phyloP scores from a whole-genome alignment of 2,888 invertebrate genomes.

The Ditylenchus weischeri region DNA sequence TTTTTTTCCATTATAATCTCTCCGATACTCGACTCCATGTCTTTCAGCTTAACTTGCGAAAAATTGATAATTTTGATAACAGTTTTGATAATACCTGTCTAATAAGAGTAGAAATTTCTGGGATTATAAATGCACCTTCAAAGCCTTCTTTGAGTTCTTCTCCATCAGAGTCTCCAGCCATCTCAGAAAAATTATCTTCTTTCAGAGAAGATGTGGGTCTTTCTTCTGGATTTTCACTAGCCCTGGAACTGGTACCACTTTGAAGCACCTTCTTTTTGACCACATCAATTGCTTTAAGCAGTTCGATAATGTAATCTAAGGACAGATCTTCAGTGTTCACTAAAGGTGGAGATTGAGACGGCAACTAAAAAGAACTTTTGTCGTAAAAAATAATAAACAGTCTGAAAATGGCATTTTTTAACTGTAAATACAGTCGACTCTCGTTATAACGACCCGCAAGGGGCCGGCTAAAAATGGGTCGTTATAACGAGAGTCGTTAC shows the following conservation, averaged over 20 bases:
- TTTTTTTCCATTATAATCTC: constrained; percentile 34
- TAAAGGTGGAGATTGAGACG: no score
- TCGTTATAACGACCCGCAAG: no score
- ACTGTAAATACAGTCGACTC: no score
- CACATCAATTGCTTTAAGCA: constrained; percentile 23
- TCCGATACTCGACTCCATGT: constrained; percentile 30
- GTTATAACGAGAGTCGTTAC: no score
- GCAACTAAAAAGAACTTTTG: no score
- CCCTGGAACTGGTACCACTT: constrained; percentile 2
- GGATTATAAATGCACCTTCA: background rate
- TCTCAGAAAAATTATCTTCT: constrained; percentile 13
- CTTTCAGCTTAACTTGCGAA: constrained; percentile 22
- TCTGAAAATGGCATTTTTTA: background rate
- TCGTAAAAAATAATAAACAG: no score
- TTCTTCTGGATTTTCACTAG: constrained; percentile 14
- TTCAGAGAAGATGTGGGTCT: background rate
- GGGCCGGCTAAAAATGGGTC: no score
- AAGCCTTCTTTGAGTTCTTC: constrained; percentile 38
- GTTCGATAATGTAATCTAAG: constrained; percentile 29
- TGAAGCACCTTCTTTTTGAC: constrained; percentile 21
- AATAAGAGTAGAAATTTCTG: no score
- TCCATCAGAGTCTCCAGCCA: constrained; percentile 30
- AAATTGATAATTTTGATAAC: background rate
- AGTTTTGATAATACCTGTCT: background rate
- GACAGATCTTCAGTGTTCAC: constrained; percentile 10